Conservation (phyloP, 2,797 vertebrate genomes). For the Poeciliopsis presidionis region DNA sequence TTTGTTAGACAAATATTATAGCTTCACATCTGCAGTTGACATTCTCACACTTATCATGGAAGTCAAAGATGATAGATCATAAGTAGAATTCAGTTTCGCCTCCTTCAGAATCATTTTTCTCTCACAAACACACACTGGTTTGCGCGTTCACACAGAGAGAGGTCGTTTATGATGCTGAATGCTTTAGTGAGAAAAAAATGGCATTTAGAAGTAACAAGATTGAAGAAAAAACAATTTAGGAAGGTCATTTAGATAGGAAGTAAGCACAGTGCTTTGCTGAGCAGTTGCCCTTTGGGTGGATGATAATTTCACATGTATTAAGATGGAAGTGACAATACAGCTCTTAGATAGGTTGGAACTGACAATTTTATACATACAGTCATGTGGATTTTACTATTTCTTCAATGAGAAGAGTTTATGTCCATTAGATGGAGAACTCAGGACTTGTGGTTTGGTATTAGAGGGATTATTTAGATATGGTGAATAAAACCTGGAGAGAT, state of each 20-base stretch:
- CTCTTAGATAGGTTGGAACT: slow-evolving; percentile 28
- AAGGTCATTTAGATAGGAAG: slow-evolving; percentile 41
- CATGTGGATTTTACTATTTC: background rate
- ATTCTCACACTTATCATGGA: slow-evolving; percentile 34
- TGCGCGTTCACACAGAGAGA: slow-evolving; percentile 1
- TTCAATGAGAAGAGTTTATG: slow-evolving; percentile 1
- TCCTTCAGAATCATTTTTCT: slow-evolving; percentile 11
- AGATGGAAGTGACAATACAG: slow-evolving; percentile 37
- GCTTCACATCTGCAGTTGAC: slow-evolving; percentile 43
- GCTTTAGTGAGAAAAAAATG: slow-evolving; percentile 38
- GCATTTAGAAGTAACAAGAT: slow-evolving; percentile 55
- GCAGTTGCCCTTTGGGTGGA: slow-evolving; percentile 50
- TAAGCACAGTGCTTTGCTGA: slow-evolving; percentile 53
- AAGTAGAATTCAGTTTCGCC: slow-evolving; percentile 63
- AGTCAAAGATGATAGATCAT: slow-evolving; percentile 49
- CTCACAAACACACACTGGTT: background rate
- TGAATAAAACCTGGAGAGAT: slow-evolving; percentile 1
- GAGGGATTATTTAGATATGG: slow-evolving; percentile 30
- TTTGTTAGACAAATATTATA: slow-evolving; percentile 53
- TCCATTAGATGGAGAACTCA: slow-evolving; percentile 15
- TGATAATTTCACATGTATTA: slow-evolving; percentile 46
- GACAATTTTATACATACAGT: slow-evolving; percentile 5
- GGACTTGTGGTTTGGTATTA: slow-evolving; percentile 10
- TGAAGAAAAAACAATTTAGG: slow-evolving; percentile 55
- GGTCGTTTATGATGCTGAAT: slow-evolving; percentile 52